Evolutionary conservation across 2,888 invertebrate species (phyloP).

Genomic region (Trissolcus japonicus): DNA sequence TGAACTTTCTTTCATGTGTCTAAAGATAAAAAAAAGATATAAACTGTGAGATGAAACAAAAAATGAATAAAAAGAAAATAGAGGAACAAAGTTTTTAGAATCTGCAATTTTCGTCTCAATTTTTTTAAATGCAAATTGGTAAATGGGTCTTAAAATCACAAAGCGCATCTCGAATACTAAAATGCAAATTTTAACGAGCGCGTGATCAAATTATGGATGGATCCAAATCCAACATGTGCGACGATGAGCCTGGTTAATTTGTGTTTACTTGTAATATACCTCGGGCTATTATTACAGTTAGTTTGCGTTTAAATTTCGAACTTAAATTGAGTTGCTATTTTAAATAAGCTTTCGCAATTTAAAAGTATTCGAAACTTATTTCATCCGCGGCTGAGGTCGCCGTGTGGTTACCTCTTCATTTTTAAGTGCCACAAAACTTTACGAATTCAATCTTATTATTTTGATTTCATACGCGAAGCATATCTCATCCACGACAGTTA

Average conservation of each 20-base stretch:
- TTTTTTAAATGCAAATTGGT: background rate
- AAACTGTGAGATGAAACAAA: background rate
- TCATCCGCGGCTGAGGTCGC: slow-evolving; percentile 29
- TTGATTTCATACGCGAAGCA: slow-evolving; percentile 10
- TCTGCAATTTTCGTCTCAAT: too few relatives aligned
- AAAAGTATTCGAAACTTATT: slow-evolving; percentile 48
- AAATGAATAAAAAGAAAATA: background rate
- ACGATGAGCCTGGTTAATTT: slow-evolving; percentile 5
- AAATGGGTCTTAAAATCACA: background rate
- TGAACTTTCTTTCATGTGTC: background rate
- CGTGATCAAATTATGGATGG: slow-evolving; percentile 1
- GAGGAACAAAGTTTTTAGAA: too few relatives aligned
- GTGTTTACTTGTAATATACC: slow-evolving; percentile 34
- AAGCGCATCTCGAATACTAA: background rate
- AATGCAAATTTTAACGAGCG: slow-evolving; percentile 1
- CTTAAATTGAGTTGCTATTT: slow-evolving; percentile 52
- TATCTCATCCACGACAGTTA: slow-evolving; percentile 1
- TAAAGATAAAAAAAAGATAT: background rate
- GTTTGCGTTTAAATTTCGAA: slow-evolving; percentile 44
- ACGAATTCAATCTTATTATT: slow-evolving; percentile 41
- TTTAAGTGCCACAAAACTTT: slow-evolving; percentile 40
- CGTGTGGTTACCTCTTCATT: slow-evolving; percentile 41
- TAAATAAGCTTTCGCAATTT: slow-evolving; percentile 49
- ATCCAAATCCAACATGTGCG: too few relatives aligned
- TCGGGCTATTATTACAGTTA: slow-evolving; percentile 34